Base-by-base conservation (phyloP, 1,140 invertebrate species). In the Lordiphosa mommai region DNA sequence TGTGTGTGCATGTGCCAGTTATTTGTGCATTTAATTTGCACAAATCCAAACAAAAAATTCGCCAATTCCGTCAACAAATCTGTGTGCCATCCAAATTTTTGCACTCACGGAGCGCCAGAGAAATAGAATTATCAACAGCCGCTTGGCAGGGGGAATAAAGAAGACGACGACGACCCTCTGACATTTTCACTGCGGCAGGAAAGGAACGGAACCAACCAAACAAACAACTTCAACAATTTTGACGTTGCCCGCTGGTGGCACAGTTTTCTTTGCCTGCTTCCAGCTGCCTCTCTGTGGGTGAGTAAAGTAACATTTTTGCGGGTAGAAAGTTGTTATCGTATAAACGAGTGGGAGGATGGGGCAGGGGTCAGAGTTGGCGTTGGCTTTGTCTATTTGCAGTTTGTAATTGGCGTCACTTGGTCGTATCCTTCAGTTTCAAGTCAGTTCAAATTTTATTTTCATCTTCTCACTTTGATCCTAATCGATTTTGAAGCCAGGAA, bases 281-380 rank as follows among this genome's bases (percentile, higher is more conserved):
- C 32, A 40, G 59, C 57, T 55, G 20, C 70, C 61, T 58, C 76
- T 82, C 59, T 66, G 77, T 76, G 76, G 76, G 76, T 82, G 76
- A 82, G 76, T 82, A 51, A 40, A 52, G 44, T 61, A 57, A 49
- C 41, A 48, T 44, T 48, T 57, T 52, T 52, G 57, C 55, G 71
- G 61, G 43, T 80, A 82, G 76, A 82, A 82, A 82, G 76, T 76
- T 73, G 77, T 82, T 84, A 82, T 82, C 61, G 76, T 73, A 73
- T 80, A 58, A 73, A 55, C 47, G 56, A 66, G 57, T 33, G 20
- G 51, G 61, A 38, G 50, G 51, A 23, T 58, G 49, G 20, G 27
- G 23, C 46, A 29, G 32, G 32, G 27, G 40, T 29, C 33, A 38
- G 13, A 38, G 23, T 16, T 8, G 20, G 33, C 17, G 36, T 7